Percentiles rank a stretch among this genome's conserved stretches.
Evolutionary conservation across 1,140 invertebrate species (phyloP).

Genomic region (Ptiloglossa arizonensis): DNA sequence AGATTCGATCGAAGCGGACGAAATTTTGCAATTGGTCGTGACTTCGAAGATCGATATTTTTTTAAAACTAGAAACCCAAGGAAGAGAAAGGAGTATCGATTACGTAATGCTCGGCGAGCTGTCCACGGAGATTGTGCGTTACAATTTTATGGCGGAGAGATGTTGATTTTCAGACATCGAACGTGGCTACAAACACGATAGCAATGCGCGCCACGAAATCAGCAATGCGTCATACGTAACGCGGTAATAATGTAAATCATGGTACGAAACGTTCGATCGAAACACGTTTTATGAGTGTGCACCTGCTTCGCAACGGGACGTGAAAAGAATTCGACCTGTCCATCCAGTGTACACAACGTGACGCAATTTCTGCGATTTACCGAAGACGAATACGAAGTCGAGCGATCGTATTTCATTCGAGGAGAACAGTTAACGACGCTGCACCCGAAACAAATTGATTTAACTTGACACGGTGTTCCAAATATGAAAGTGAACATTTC

Average conservation of each 20-base stretch:
- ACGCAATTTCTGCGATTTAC: conserved; percentile 42
- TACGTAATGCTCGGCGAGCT: too few species aligned
- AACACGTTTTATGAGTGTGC: conserved; percentile 52
- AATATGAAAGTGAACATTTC: neutral
- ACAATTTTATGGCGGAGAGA: neutral
- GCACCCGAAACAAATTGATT: neutral
- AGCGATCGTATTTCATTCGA: neutral
- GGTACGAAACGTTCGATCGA: conserved; percentile 46
- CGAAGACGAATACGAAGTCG: neutral
- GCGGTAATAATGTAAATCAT: conserved; percentile 53
- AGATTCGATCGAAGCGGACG: too few species aligned
- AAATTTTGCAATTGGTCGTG: too few species aligned
- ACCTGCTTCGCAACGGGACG: conserved; percentile 55
- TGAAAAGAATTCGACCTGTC: conserved; percentile 44
- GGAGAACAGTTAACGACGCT: neutral
- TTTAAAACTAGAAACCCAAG: too few species aligned
- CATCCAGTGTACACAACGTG: conserved; percentile 11
- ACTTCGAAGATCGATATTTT: too few species aligned
- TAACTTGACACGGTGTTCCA: neutral
- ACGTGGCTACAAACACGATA: neutral
- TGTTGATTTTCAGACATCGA: conserved; percentile 27
- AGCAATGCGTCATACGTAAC: conserved; percentile 39
- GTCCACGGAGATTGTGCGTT: neutral
- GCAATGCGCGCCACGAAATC: conserved; percentile 6
- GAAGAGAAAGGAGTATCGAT: too few species aligned